Conservation (phyloP, 2,797 vertebrate species). For the Harpagifer antarcticus region DNA sequence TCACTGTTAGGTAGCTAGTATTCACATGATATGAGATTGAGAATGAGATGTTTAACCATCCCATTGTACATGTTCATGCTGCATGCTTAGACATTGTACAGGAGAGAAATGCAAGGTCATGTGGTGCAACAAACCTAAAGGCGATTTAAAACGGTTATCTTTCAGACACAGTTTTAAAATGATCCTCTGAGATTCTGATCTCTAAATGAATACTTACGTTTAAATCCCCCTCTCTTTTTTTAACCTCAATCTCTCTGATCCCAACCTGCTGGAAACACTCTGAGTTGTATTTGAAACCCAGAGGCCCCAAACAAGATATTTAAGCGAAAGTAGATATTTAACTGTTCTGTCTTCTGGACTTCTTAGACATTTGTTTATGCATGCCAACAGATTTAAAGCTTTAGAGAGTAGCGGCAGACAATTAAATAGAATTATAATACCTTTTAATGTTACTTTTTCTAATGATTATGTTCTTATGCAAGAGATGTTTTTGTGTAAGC, state of each 20-base stretch:
- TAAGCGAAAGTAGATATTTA: conserved; percentile 61
- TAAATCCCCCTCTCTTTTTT: conserved; percentile 58
- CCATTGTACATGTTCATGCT: conserved; percentile 7
- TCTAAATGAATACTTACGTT: conserved; percentile 72
- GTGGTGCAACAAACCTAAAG: conserved; percentile 39
- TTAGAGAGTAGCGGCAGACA: conserved; percentile 9
- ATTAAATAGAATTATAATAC: conserved; percentile 5
- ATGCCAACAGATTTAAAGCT: conserved; percentile 27
- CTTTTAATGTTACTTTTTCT: background rate
- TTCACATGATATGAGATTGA: background rate
- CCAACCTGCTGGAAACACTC: conserved; percentile 60
- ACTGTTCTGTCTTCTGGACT: conserved; percentile 35
- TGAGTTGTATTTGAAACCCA: conserved; percentile 71
- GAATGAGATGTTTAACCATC: background rate
- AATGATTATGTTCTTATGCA: conserved; percentile 20
- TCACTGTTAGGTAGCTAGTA: no score
- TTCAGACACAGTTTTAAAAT: conserved; percentile 68
- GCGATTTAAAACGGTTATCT: conserved; percentile 67
- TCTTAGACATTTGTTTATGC: conserved; percentile 23
- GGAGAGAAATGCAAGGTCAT: conserved; percentile 38
- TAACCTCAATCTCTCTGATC: conserved; percentile 47
- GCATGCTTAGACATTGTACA: conserved; percentile 20
- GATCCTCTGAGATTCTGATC: conserved; percentile 73
- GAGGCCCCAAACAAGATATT: conserved; percentile 56
- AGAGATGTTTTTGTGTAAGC: conserved; percentile 1